Conservation (phyloP, 2,797 vertebrate genomes). For the Chelonia mydas region DNA sequence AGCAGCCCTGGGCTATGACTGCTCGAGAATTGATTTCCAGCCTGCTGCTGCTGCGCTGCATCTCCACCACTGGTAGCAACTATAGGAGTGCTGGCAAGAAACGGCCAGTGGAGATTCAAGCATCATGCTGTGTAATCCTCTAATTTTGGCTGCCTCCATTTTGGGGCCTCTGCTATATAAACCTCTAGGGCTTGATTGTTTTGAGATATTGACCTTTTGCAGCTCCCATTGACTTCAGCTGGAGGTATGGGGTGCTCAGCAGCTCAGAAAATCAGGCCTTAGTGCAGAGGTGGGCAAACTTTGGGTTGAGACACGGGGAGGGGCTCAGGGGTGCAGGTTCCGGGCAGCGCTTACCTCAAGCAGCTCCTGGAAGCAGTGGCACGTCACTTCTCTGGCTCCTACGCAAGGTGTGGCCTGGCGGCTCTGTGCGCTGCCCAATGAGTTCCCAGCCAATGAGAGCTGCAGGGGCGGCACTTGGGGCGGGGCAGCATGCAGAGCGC, state of each 20-base stretch:
- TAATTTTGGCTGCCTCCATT: neutral
- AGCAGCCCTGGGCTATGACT: accelerated
- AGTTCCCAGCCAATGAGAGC: too few species aligned
- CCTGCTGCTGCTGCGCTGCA: neutral
- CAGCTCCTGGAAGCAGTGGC: too few species aligned
- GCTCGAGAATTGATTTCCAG: neutral
- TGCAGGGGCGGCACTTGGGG: too few species aligned
- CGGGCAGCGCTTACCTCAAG: too few species aligned
- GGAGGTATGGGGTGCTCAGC: neutral
- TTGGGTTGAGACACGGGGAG: too few species aligned
- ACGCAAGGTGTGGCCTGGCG: too few species aligned
- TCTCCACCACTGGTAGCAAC: accelerated
- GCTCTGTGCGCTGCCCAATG: too few species aligned
- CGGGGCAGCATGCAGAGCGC: too few species aligned
- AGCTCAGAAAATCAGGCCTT: neutral
- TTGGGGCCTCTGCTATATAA: neutral
- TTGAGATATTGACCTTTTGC: neutral
- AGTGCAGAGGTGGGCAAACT: too few species aligned
- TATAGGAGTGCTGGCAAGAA: accelerated
- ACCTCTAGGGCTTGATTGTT: neutral
- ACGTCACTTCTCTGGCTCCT: too few species aligned
- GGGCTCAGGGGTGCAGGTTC: too few species aligned
- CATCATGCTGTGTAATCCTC: accelerated
- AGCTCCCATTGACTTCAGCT: neutral
- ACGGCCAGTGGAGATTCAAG: neutral